Percentiles rank a stretch among this genome's conserved stretches.
Evolutionary conservation across 2,797 vertebrate genomes (phyloP).

Genomic region (Cryptoprocta ferox): DNA sequence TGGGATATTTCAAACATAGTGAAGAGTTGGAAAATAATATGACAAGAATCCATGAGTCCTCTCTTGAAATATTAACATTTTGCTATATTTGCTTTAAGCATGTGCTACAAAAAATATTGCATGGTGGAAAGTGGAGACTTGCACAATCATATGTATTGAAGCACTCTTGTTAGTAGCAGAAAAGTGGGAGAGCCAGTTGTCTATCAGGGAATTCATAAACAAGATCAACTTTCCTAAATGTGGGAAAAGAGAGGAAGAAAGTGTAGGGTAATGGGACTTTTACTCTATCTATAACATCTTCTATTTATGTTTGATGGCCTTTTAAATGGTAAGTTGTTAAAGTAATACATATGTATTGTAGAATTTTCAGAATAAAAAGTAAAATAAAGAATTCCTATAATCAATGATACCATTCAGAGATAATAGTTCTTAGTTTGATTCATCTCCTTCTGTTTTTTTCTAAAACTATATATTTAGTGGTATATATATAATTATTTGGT

Average conservation of each 20-base stretch:
- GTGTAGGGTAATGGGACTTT: not conserved
- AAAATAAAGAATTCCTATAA: not conserved
- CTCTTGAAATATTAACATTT: not conserved
- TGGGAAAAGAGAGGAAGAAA: not conserved
- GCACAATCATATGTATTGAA: not conserved
- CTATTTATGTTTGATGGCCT: not conserved
- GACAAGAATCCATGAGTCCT: not conserved
- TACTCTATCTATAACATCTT: not conserved
- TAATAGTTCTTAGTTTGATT: not conserved
- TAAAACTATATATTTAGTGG: not conserved
- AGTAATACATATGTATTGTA: not conserved
- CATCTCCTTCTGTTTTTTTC: not conserved
- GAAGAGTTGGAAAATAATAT: not conserved
- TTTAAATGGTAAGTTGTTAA: not conserved
- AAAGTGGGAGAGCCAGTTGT: not conserved
- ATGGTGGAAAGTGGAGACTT: not conserved
- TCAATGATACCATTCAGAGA: not conserved
- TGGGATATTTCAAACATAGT: not conserved
- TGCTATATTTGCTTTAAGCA: not conserved
- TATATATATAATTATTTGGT: not conserved
- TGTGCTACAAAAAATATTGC: not conserved
- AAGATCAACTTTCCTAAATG: not conserved
- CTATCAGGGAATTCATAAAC: not conserved
- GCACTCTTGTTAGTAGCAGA: not conserved
- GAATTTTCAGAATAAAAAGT: conserved; percentile 4